A percentile compares a stretch with the other conserved stretches of the same genome.
Conservation (phyloP, 2,888 invertebrate genomes). For the Polydrusus cervinus region DNA sequence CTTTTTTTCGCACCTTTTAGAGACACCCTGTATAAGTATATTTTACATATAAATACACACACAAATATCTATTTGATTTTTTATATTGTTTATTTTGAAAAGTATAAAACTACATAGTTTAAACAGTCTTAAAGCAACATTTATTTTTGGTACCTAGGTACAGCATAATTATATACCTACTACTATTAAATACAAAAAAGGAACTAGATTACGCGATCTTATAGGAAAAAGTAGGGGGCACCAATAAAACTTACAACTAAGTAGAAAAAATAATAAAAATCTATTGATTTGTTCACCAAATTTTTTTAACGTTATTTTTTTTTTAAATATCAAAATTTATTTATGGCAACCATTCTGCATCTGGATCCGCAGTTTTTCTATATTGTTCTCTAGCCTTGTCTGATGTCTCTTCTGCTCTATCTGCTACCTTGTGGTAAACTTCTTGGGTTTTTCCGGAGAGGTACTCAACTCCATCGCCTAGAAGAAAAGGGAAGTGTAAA, state of each 20-base stretch:
- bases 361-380: slow-evolving; percentile 64
- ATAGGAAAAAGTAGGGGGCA: too few species aligned
- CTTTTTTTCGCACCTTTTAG: too few species aligned
- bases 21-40: too few species aligned
- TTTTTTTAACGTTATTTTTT: too few species aligned
- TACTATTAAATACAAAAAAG: too few species aligned
- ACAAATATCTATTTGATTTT: neutral
- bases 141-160: too few species aligned
- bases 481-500: neutral
- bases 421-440: slow-evolving; percentile 77
- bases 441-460: slow-evolving; percentile 81
- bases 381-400: slow-evolving; percentile 56
- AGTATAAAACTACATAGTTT: neutral
- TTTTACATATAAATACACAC: too few species aligned
- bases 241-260: too few species aligned
- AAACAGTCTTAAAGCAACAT: neutral
- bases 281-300: too few species aligned
- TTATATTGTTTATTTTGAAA: slow-evolving; percentile 1
- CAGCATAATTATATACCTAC: too few species aligned
- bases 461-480: slow-evolving; percentile 77
- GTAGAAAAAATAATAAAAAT: too few species aligned
- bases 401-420: slow-evolving; percentile 64
- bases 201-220: too few species aligned
- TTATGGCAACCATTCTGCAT: slow-evolving; percentile 77
- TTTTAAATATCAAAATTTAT: neutral